Evolutionary conservation across 23 tunicate genomes (phyloP), one percentile per base, ranked within the genome.

Genomic region (Clavelina lepadiformis): DNA sequence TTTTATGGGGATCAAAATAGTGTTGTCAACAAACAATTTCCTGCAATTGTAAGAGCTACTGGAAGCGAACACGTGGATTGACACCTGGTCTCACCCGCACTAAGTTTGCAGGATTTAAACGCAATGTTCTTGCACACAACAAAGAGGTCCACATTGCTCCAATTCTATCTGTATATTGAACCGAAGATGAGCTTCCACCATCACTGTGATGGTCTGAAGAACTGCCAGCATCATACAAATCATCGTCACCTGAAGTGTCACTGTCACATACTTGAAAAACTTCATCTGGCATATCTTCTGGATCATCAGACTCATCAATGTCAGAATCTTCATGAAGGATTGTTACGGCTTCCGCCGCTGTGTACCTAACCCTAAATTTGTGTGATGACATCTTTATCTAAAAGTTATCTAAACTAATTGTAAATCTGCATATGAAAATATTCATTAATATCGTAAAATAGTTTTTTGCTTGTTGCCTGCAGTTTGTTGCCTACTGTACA

Each of bases 221-320:
- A 23, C 65, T 59, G n/a, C 65, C 35, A 26, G 65, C 65, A 59
- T 59, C 65, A 26, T 59, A 26, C 31, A 59, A 59, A 26, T 59
- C 36, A 15, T 29, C 35, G 36, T 59, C 65, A 59, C n/a, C 31
- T 59, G 65, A 59, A 27, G 31, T 26, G 36, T 59, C 36, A 59
- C 65, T 26, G 8, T 7, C 65, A 59, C 36, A 20, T 59, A 8
- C 65, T 7, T 59, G 65, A 27, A 59, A 24, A 59, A 28, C 36
- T 59, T 59, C 31, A 8, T 41, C 49, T 27, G 35, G 65, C 65
- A 28, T 59, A 59, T 59, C 35, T 59, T 29, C 36, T 59, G 29
- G 38, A 59, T 26, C 65, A 20, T n/a, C 59, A 29, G 35, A 59
- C 35, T 59, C 65, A 59, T 59, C 65, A 11, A 6, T n/a, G 36